These are phyloP conservation scores for Euzophera pinguis DNA, from an alignment of 2,888 invertebrate genomes.

Conservation along the genomic window DNA sequence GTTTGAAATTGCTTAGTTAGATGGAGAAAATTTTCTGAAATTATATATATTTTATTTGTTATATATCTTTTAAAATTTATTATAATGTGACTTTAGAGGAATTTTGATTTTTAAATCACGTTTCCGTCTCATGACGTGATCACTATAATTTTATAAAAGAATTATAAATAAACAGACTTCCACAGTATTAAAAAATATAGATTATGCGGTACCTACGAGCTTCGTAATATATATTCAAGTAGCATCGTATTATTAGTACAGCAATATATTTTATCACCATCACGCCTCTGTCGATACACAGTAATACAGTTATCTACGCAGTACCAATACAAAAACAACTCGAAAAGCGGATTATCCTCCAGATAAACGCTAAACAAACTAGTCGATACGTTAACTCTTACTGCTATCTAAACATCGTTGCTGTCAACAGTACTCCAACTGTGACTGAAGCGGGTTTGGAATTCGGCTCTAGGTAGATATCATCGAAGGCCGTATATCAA, in stretches of 20 bases:
- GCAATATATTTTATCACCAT: conserved; percentile 11
- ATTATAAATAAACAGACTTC: no score
- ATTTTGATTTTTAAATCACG: no score
- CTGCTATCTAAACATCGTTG: conserved; percentile 66
- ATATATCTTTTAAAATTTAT: no score
- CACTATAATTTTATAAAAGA: no score
- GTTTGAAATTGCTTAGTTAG: no score
- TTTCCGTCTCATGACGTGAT: no score
- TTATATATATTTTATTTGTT: no score
- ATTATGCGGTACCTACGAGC: background rate
- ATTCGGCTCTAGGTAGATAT: conserved; percentile 64
- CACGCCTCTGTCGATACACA: conserved; percentile 11
- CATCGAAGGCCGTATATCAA: conserved; percentile 73
- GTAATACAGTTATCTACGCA: conserved; percentile 13
- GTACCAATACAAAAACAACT: conserved; percentile 16
- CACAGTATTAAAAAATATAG: no score
- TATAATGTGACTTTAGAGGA: no score
- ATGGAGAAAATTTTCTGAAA: no score
- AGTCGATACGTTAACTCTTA: conserved; percentile 39
- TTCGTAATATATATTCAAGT: background rate
- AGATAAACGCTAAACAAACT: conserved; percentile 46
- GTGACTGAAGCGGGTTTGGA: conserved; percentile 71
- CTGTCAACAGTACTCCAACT: conserved; percentile 72
- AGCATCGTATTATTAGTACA: background rate
- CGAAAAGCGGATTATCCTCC: conserved; percentile 25